Conservation (phyloP, 2,113 vertebrate genomes). For the Hippoglossus stenolepis region DNA sequence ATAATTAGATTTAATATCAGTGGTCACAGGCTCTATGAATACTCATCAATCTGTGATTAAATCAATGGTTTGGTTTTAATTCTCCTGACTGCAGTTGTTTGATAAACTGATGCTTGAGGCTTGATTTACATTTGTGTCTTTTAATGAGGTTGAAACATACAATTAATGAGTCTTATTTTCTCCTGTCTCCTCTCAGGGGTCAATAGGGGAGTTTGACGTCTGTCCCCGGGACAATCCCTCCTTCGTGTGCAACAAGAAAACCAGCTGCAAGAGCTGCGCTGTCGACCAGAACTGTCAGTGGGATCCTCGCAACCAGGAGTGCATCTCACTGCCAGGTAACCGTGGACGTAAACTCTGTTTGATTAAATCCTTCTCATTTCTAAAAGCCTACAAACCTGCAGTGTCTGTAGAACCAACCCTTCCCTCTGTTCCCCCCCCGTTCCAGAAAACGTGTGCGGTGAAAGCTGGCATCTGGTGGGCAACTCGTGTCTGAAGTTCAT, state of each 20-base stretch:
- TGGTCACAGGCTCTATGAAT: background rate
- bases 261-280: slow-evolving; percentile 97
- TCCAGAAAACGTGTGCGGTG: slow-evolving; percentile 94
- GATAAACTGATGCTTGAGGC: background rate
- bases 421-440: background rate
- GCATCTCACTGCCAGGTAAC: slow-evolving; percentile 92
- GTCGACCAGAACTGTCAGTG: slow-evolving; percentile 98
- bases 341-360: background rate
- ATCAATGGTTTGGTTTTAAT: too few relatives aligned
- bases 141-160: too few relatives aligned
- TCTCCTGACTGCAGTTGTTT: background rate
- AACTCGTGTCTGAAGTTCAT: slow-evolving; percentile 95
- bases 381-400: too few relatives aligned
- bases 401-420: background rate
- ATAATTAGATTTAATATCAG: background rate
- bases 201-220: slow-evolving; percentile 82
- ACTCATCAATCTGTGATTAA: too few relatives aligned
- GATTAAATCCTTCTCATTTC: too few relatives aligned
- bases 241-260: slow-evolving; percentile 95
- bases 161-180: too few relatives aligned
- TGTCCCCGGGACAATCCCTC: slow-evolving; percentile 95
- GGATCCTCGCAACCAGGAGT: slow-evolving; percentile 96
- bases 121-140: too few relatives aligned
- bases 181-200: slow-evolving; percentile 76
- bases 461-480: slow-evolving; percentile 94